phyloP scores from a whole-genome alignment of 2,888 invertebrate genomes.

The Drosophila mimica region DNA sequence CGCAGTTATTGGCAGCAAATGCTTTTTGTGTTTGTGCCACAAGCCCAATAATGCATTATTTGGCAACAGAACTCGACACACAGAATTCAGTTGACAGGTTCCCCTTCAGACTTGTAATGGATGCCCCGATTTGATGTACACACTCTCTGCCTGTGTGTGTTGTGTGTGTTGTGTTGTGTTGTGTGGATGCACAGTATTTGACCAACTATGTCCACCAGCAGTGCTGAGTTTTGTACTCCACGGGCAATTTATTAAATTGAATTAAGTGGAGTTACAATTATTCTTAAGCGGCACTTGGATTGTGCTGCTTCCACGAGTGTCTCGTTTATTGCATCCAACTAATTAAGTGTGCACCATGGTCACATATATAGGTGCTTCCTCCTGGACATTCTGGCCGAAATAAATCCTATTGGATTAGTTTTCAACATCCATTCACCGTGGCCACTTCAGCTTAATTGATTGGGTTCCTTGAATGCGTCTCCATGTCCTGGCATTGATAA shows the following conservation, averaged over 20 bases:
- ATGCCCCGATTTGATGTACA: slow-evolving; percentile 13
- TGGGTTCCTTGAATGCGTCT: neutral
- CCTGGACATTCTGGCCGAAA: neutral
- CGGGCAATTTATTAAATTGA: no score
- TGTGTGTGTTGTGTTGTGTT: slow-evolving; percentile 8
- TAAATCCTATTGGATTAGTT: neutral
- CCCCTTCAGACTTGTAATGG: slow-evolving; percentile 28
- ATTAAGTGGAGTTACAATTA: neutral
- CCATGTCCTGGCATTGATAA: neutral
- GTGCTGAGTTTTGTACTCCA: neutral
- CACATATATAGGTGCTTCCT: neutral
- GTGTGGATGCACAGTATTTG: slow-evolving; percentile 8
- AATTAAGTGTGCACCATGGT: slow-evolving; percentile 1
- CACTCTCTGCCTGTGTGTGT: slow-evolving; percentile 12
- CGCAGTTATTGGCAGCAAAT: slow-evolving; percentile 15
- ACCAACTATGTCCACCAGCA: slow-evolving; percentile 38
- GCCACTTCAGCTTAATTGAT: neutral
- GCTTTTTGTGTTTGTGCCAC: slow-evolving; percentile 8
- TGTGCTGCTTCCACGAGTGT: neutral
- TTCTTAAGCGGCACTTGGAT: neutral
- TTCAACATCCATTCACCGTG: neutral
- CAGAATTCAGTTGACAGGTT: slow-evolving; percentile 14
- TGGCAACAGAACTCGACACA: slow-evolving; percentile 23
- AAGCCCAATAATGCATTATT: slow-evolving; percentile 40
- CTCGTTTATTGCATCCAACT: no score